These are phyloP conservation scores for Porites evermanni DNA, from an alignment of 92 coral and sea anemone genomes.

Conservation along the genomic window DNA sequence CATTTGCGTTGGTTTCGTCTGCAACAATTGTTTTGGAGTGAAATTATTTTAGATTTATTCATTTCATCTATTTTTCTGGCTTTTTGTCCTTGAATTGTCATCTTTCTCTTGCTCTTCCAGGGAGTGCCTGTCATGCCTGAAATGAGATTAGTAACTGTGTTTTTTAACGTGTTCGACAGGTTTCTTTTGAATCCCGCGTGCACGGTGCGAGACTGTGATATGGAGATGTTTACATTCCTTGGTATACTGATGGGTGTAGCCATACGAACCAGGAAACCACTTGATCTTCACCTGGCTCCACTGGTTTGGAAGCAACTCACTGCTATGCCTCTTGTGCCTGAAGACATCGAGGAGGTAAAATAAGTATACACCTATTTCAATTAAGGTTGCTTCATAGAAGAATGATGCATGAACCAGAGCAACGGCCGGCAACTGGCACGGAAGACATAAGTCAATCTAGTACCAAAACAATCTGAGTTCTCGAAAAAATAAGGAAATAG, in stretches of 20 bases:
- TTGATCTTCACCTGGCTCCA: slow-evolving; percentile 84
- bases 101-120: no score
- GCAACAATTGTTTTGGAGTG: no score
- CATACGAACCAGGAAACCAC: slow-evolving; percentile 86
- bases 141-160: not conserved
- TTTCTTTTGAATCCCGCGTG: slow-evolving; percentile 79
- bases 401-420: no score
- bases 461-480: no score
- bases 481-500: no score
- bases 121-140: not conserved
- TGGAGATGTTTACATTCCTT: slow-evolving; percentile 78
- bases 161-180: slow-evolving; percentile 25
- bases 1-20: no score
- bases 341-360: slow-evolving; percentile 87
- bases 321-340: slow-evolving; percentile 82
- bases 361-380: not conserved
- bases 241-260: slow-evolving; percentile 90
- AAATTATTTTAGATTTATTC: no score
- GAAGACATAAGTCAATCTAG: no score
- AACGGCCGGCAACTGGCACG: no score
- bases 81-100: no score
- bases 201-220: slow-evolving; percentile 61
- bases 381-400: no score
- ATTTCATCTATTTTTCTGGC: no score
- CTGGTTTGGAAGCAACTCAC: slow-evolving; percentile 89